Conservation (phyloP, 1,140 invertebrate species). For the Diprion similis region DNA sequence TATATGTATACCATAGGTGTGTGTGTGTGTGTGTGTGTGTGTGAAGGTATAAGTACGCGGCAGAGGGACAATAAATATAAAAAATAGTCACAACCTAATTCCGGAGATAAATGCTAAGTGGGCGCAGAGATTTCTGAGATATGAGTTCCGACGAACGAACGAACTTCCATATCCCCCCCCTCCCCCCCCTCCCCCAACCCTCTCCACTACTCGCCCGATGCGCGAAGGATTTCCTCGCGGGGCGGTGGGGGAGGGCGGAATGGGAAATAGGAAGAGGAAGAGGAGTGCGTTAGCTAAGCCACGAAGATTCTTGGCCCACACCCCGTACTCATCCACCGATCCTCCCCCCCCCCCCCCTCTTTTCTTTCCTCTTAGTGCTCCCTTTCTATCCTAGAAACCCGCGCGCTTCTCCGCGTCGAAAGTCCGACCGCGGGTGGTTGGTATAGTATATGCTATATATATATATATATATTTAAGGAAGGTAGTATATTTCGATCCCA, state of each 20-base stretch:
- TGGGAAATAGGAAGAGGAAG: background rate
- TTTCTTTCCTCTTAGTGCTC: no score
- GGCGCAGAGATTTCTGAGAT: slow-evolving; percentile 52
- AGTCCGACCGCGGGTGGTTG: slow-evolving; percentile 12
- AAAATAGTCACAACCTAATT: slow-evolving; percentile 50
- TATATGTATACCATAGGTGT: no score
- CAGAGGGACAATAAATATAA: background rate
- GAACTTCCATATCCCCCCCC: no score
- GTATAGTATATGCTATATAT: background rate
- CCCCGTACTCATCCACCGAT: background rate
- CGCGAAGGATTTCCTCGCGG: no score
- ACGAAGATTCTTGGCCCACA: background rate
- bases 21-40: no score
- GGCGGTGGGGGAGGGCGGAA: background rate
- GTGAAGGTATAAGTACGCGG: no score
- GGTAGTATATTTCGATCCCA: slow-evolving; percentile 53
- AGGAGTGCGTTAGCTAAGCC: background rate
- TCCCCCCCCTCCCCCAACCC: no score
- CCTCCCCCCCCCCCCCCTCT: no score
- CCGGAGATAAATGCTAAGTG: slow-evolving; percentile 54
- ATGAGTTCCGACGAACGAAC: slow-evolving; percentile 18
- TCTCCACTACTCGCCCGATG: no score
- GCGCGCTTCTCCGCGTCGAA: slow-evolving; percentile 20
- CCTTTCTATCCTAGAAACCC: background rate
- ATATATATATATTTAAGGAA: slow-evolving; percentile 48